These are phyloP conservation scores for Leptatherina wallacei DNA, from an alignment of 2,797 vertebrate species.

Conservation along the genomic window DNA sequence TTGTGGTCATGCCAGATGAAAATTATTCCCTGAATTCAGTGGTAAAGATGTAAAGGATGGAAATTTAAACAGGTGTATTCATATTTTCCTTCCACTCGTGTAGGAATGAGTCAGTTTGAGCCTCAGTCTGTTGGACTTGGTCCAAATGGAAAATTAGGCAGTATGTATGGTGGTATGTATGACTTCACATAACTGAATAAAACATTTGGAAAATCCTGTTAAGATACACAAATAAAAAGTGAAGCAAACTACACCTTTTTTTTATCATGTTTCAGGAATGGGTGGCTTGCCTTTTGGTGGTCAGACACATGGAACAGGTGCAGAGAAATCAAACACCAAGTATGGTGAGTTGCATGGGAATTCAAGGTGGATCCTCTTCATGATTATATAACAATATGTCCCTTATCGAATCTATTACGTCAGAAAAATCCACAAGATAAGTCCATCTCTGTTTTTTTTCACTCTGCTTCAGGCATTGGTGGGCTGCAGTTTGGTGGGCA, in stretches of 20 bases:
- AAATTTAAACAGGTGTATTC: neutral
- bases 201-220: neutral
- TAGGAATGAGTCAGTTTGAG: slow-evolving; percentile 72
- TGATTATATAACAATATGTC: neutral
- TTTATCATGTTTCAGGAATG: slow-evolving; percentile 53
- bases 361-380: neutral
- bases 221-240: neutral
- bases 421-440: neutral
- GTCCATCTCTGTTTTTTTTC: neutral
- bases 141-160: slow-evolving; percentile 59
- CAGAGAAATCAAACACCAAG: slow-evolving; percentile 64
- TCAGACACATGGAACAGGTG: slow-evolving; percentile 48
- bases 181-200: neutral
- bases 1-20: neutral
- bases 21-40: neutral
- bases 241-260: neutral
- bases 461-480: slow-evolving; percentile 65
- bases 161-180: slow-evolving; percentile 62
- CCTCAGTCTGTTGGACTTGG: slow-evolving; percentile 61
- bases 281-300: slow-evolving; percentile 57
- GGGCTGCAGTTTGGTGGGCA: slow-evolving; percentile 71
- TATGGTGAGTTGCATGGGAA: slow-evolving; percentile 64
- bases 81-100: slow-evolving; percentile 1
- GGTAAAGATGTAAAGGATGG: neutral
- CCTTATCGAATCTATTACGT: neutral